These are phyloP conservation scores for Anabacerthia variegaticeps DNA, from an alignment of 2,797 vertebrate species.

Conservation along the genomic window DNA sequence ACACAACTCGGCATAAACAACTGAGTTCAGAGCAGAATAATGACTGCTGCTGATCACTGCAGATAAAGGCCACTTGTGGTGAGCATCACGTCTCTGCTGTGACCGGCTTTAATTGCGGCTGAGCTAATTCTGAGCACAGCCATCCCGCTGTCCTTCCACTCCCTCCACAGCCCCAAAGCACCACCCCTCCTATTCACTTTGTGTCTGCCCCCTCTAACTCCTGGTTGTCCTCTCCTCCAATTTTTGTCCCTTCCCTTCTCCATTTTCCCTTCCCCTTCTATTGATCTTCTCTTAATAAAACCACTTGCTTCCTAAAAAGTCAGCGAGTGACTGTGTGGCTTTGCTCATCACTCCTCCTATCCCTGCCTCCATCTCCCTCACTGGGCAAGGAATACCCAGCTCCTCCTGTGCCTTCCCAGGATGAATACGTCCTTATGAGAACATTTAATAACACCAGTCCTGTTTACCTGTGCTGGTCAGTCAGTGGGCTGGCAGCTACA, in stretches of 20 bases:
- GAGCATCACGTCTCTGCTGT: not conserved
- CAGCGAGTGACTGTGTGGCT: rapidly evolving
- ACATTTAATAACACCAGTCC: not conserved
- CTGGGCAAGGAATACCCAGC: not conserved
- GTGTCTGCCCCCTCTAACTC: not conserved
- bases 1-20: not conserved
- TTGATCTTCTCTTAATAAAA: not conserved
- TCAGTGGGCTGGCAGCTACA: not conserved
- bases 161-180: not conserved
- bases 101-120: not conserved
- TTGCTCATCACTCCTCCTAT: not conserved
- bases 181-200: rapidly evolving
- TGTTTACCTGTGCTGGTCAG: not conserved
- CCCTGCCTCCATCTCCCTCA: not conserved
- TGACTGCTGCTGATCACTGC: not conserved
- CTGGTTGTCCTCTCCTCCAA: not conserved
- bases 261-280: not conserved
- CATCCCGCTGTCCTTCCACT: rapidly evolving
- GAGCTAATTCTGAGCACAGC: not conserved
- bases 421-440: not conserved
- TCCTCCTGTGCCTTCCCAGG: not conserved
- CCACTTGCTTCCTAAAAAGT: not conserved
- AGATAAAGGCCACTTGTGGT: slow-evolving; percentile 46
- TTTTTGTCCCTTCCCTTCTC: not conserved
- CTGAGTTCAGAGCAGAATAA: not conserved